Conservation (phyloP, 2,113 vertebrate genomes). For the Calidris pygmaea region DNA sequence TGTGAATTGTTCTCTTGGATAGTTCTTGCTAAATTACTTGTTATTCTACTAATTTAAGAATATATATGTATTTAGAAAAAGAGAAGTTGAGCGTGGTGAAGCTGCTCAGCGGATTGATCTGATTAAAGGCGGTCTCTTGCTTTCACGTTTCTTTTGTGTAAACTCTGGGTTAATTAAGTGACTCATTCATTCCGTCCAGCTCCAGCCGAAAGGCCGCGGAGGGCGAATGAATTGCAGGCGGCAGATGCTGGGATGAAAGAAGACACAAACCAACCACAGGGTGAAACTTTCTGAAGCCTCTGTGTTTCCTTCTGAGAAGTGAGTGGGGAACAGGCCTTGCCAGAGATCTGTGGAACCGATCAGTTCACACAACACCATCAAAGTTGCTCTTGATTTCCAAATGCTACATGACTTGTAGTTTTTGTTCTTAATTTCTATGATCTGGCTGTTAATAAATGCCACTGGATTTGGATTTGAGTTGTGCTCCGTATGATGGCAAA, state of each 20-base stretch:
- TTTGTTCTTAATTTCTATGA: neutral
- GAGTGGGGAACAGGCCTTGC: fast-evolving
- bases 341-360: neutral
- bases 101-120: neutral
- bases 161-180: neutral
- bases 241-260: neutral
- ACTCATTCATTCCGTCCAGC: neutral
- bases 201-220: neutral
- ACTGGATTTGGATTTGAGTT: neutral
- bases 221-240: neutral
- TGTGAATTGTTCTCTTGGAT: neutral
- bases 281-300: neutral
- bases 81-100: fast-evolving
- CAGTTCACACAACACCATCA: fast-evolving
- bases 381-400: neutral
- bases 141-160: neutral
- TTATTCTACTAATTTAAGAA: neutral
- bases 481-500: fast-evolving
- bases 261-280: neutral
- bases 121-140: neutral
- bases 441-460: neutral
- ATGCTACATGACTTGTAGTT: neutral
- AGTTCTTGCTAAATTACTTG: neutral
- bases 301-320: neutral
- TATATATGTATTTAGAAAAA: fast-evolving